Base-by-base conservation (phyloP, 2,113 vertebrate genomes). In the Pygoscelis antarcticus region DNA sequence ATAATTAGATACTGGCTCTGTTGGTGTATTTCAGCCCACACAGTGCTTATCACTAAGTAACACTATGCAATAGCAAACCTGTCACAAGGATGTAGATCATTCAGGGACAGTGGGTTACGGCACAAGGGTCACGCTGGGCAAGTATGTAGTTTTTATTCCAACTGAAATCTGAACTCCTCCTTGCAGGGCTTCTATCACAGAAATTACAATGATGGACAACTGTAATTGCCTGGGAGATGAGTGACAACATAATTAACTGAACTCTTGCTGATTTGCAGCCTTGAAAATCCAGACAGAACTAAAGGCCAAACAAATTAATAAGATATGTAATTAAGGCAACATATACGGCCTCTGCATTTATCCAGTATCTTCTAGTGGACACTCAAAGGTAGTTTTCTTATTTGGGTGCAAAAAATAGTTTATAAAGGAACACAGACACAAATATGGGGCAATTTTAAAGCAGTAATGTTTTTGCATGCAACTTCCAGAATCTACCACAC, bases 231-330 rank as follows among this genome's bases (percentile, higher is more conserved):
- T 78, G 78, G 42, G 58, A 83, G 81, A 72, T 49, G 69, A 94
- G 66, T 52, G 87, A 52, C 75, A 90, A 83, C 52, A 65, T 76
- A 91, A 91, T 93, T 87, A 89, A 89, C 58, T 85, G 71, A 91
- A 88, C 74, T 69, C 6, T 21, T 85, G 55, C 62, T 80, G 74
- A 96, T 89, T 74, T 72, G 32, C 58, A 85, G 83, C 72, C 85
- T 89, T 82, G 94, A 82, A 87, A 95, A 74, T 55, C 62, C 42
- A 91, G 54, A 85, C 77, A 83, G 78, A 94, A 66, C 66, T 91
- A n/a, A 89, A 93, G 66, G 91, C 75, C 75, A 95, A 96, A 89
- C 49, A 76, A 89, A 89, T 34, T 25, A 92, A 20, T 49, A 76
- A 76, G 49, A 72, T 70, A 49, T 3, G 6, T 66, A 94, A 85